Evolutionary conservation across 2,797 vertebrate species (phyloP).

Genomic region (Pyrrhura leucotis): DNA sequence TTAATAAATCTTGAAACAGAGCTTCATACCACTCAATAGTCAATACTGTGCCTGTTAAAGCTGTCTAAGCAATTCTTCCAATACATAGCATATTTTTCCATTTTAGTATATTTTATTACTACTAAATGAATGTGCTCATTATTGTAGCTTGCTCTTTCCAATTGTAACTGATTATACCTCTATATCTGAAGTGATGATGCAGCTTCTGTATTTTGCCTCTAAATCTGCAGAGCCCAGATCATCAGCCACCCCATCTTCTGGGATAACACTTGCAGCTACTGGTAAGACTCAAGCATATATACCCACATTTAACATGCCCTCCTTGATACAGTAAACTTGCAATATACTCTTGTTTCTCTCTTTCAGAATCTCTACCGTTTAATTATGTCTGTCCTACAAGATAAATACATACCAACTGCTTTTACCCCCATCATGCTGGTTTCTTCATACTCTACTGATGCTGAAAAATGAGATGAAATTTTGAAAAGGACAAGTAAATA

Average conservation of each 20-base stretch:
- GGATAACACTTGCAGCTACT: neutral
- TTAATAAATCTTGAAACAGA: constrained; percentile 49
- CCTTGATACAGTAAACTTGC: neutral
- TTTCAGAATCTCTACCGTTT: neutral
- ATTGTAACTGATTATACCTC: neutral
- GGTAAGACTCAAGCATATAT: neutral
- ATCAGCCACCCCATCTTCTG: neutral
- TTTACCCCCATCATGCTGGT: neutral
- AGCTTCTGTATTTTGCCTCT: neutral
- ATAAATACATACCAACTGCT: neutral
- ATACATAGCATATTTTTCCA: neutral
- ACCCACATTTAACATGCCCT: neutral
- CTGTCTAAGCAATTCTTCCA: neutral
- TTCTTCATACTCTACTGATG: neutral
- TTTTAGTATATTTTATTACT: neutral
- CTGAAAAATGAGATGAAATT: neutral
- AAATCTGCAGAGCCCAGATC: neutral
- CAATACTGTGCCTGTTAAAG: neutral
- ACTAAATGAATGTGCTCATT: neutral
- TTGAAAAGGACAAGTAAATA: neutral
- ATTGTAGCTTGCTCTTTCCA: neutral
- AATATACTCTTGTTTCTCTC: neutral
- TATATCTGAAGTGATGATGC: neutral
- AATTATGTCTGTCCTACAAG: neutral
- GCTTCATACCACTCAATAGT: neutral